Base-by-base conservation (phyloP, 2,797 vertebrate species). In the Myotis vivesi region DNA sequence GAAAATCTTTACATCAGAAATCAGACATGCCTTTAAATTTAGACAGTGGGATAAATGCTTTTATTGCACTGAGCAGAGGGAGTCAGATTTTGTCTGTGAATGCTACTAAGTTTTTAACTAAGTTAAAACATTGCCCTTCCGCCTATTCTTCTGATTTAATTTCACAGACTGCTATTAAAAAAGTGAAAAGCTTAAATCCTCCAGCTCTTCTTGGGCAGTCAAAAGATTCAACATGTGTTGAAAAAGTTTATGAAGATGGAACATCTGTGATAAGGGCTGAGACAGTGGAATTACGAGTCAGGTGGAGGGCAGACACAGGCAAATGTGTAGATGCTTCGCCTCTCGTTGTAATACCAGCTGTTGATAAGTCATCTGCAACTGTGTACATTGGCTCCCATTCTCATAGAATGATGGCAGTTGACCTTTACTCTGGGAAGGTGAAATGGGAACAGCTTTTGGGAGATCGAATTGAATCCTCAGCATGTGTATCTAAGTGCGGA, bases 241-340 rank as follows among this genome's bases (percentile, higher is more conserved):
- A 90, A 77, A 30, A 89, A 6, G 55, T 83, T 94, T 75, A 9
- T 79, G 55, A 85, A 71, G 72, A 94, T 23, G 22, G 64, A 23
- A 79, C 33, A 33, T 22, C 53, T 13, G 51, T 8, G 38, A 76
- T 13, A 83, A 23, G 6, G 5, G 16, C 92, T 49, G 80, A 64
- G 76, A 92, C 57, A 1, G 49, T 99, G 96, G 81, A 75, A 5
- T 96, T 99, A 11, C 15, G 57, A 0, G 1, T 99, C 96, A 98
- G 98, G 85, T 99, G 99, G 99, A 98, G 97, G 73, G 99, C 99
- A 23, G 98, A 99, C 96, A 99, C 99, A 0, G 98, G 99, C 91
- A 99, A 99, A 94, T 99, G 99, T 95, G 99, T 99, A 80, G 99
- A 99, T 36, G 99, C 99, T 9, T 99, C 99, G 0, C 99, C 99